Evolutionary conservation across 1,140 invertebrate genomes (phyloP).

Genomic region (Sycobia sp.): DNA sequence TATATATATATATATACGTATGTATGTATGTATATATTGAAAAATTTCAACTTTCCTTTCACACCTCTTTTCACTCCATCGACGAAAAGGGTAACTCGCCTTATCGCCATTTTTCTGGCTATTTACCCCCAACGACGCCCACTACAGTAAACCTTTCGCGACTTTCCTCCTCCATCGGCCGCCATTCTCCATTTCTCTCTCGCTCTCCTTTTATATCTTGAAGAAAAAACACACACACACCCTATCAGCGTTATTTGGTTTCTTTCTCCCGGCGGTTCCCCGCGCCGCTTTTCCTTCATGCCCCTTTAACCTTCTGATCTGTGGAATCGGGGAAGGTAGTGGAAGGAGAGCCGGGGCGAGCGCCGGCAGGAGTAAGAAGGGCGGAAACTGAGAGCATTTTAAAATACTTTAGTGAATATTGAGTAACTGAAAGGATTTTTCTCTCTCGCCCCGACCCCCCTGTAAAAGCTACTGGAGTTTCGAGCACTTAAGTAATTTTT

Average conservation of each 20-base stretch:
- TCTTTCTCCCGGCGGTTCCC: not conserved
- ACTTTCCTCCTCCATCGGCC: no score
- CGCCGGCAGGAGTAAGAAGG: not conserved
- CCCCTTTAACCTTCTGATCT: conserved; percentile 21
- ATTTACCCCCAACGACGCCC: conserved; percentile 30
- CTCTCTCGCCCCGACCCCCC: not conserved
- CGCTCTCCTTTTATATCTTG: conserved; percentile 8
- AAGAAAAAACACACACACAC: conserved; percentile 6
- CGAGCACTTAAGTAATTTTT: conserved; percentile 27
- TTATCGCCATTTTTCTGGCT: not conserved
- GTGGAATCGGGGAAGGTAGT: conserved; percentile 13
- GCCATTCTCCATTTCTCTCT: not conserved
- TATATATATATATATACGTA: no score
- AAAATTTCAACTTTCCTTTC: conserved; percentile 22
- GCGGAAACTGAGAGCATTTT: conserved; percentile 11
- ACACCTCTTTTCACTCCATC: not conserved
- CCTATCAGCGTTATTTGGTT: conserved; percentile 6
- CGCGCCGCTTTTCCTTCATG: not conserved
- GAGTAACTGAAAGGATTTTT: conserved; percentile 32
- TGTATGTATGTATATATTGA: no score
- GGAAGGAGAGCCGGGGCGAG: no score
- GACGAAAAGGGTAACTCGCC: not conserved
- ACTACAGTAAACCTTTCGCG: not conserved
- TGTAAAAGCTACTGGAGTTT: not conserved
- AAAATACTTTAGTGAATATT: conserved; percentile 45